Evolutionary conservation across 2,888 invertebrate species (phyloP).

Genomic region (Tetanocera ferruginea): DNA sequence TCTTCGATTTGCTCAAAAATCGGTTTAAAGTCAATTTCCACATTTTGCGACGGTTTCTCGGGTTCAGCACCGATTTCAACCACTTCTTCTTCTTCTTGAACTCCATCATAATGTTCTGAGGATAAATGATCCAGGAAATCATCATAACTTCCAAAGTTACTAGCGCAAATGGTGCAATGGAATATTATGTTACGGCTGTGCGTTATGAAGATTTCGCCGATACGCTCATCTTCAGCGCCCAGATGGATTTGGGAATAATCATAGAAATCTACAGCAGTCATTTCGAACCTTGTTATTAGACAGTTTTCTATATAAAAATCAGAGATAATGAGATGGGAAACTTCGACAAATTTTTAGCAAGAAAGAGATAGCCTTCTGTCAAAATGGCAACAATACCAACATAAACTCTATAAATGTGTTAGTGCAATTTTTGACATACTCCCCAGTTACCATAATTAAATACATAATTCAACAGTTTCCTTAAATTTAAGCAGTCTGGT

Average conservation of each 20-base stretch:
- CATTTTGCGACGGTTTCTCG: background rate
- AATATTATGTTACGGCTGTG: background rate
- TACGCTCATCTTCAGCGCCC: background rate
- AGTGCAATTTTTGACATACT: too few relatives aligned
- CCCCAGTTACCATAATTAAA: too few relatives aligned
- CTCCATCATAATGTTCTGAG: background rate
- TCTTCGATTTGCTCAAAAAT: slow-evolving; percentile 58
- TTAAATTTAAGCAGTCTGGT: too few relatives aligned
- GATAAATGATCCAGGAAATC: background rate
- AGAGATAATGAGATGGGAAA: too few relatives aligned
- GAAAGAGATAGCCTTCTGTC: too few relatives aligned
- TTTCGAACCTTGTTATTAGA: too few relatives aligned
- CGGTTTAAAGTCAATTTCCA: background rate
- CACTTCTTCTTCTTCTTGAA: background rate
- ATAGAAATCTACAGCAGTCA: too few relatives aligned
- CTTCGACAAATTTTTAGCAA: too few relatives aligned
- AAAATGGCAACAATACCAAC: too few relatives aligned
- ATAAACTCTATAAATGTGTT: too few relatives aligned
- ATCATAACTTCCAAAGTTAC: background rate
- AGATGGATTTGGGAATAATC: background rate
- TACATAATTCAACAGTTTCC: too few relatives aligned
- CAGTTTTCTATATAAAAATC: too few relatives aligned
- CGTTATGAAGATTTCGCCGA: slow-evolving; percentile 21
- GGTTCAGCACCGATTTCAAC: background rate
- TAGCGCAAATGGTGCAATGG: background rate